Percentiles rank a stretch among this genome's conserved stretches.
Evolutionary conservation across 2,797 vertebrate genomes (phyloP).

Genomic region (Cirrhinus molitorella): DNA sequence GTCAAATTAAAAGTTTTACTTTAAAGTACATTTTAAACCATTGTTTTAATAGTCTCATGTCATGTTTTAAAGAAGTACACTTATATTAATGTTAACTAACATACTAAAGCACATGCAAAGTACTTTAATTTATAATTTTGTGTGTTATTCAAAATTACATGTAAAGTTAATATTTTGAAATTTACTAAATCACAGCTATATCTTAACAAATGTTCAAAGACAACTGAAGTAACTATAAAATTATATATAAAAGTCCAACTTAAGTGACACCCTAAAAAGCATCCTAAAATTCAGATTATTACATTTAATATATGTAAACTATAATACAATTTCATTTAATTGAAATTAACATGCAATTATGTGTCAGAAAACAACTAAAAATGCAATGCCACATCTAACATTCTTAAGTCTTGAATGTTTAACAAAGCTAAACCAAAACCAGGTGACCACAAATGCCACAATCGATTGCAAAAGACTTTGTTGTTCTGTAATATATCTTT

Average conservation of each 20-base stretch:
- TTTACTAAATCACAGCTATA: neutral
- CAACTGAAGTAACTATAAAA: neutral
- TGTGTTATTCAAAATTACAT: neutral
- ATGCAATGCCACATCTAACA: too few relatives aligned
- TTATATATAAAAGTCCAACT: neutral
- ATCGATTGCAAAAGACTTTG: neutral
- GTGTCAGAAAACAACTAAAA: too few relatives aligned
- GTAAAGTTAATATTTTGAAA: neutral
- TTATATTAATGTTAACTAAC: neutral
- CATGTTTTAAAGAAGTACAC: neutral
- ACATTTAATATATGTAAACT: constrained; percentile 13
- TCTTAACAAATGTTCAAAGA: neutral
- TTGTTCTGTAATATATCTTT: neutral
- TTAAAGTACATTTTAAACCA: neutral
- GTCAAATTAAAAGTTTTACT: neutral
- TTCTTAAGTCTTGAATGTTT: too few relatives aligned
- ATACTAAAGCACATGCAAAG: neutral
- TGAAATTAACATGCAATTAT: neutral
- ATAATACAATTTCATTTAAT: neutral
- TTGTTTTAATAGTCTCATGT: neutral
- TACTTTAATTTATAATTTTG: neutral
- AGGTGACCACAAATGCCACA: neutral
- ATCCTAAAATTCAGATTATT: neutral
- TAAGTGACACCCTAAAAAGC: neutral
- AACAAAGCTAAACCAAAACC: neutral